These are phyloP conservation scores for Psilopsiagon aymara DNA, from an alignment of 2,113 vertebrate species.

Conservation along the genomic window DNA sequence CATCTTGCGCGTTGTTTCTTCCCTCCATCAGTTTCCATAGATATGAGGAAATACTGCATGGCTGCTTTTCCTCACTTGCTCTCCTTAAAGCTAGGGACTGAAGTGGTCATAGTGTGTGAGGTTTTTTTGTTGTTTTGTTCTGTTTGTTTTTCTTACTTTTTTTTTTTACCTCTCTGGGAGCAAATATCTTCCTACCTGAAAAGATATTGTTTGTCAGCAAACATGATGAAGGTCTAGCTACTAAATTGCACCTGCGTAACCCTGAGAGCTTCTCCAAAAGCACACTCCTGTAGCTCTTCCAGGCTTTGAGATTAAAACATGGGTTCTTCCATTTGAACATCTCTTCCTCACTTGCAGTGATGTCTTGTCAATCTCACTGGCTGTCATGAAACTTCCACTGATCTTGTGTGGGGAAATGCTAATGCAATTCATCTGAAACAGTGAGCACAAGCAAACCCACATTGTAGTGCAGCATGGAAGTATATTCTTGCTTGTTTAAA, in stretches of 20 bases:
- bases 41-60: neutral
- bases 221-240: neutral
- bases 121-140: neutral
- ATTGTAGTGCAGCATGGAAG: accelerated
- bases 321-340: neutral
- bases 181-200: neutral
- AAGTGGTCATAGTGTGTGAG: neutral
- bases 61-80: neutral
- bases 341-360: neutral
- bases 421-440: neutral
- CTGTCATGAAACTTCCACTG: neutral
- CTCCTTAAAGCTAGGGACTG: neutral
- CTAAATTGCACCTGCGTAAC: neutral
- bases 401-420: neutral
- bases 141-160: neutral
- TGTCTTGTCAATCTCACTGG: neutral
- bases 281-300: neutral
- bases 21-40: neutral
- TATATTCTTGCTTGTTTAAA: neutral
- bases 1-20: neutral
- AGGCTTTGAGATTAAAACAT: neutral
- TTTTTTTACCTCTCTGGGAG: neutral
- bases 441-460: neutral
- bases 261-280: neutral
- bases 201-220: neutral